Evolutionary conservation across 92 coral and sea anemone genomes (phyloP), one percentile per base, ranked within the genome.

Genomic region (Ricordea florida): DNA sequence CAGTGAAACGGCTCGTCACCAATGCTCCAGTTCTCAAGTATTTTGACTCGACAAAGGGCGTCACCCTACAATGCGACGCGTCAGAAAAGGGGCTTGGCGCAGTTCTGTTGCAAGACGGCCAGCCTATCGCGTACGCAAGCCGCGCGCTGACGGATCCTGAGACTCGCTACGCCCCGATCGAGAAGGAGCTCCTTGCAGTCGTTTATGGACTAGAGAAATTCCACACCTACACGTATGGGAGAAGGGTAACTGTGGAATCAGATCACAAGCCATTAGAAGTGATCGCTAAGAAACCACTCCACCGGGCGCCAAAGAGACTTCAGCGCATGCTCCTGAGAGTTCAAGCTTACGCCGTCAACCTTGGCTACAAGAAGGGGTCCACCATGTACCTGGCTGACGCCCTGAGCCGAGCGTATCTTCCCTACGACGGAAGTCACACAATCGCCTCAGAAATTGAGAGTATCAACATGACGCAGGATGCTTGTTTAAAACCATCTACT

Each of bases 1-100:
- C 38, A 64, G 72, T 64, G 52, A 42, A 64, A 18, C 56, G n/a
- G 53, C 72, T 64, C 52, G 52, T 42, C 29, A 63, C 34, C 10
- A 21, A 46, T 1, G 60, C 74, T n/a, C 74, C 60, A 22, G 57
- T 46, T 22, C 74, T 66, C 38, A 28, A 66, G 40, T 67, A 46
- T 67, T 58, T 58, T 18, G 66, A 34, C 25, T 58, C 41, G 3
- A 32, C 46, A 58, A 30, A 53, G 61, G 21, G 28, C 66, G n/a
- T 58, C 66, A 16, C 66, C 46, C 21, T 58, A 33, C 66, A 58
- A 30, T 58, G 46, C 46, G 44, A 58, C 21, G 65, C 61, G 15
- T 53, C 35, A 25, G 61, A 28, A 6, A 55, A 29, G 17, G 62
- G 21, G 11, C 62, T 55, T 11, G 62, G 36, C 4, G 62, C 62